Evolutionary conservation across 2,797 vertebrate genomes (phyloP), one percentile per base, ranked within the genome.

Genomic region (Hydrocynus forskahlii): DNA sequence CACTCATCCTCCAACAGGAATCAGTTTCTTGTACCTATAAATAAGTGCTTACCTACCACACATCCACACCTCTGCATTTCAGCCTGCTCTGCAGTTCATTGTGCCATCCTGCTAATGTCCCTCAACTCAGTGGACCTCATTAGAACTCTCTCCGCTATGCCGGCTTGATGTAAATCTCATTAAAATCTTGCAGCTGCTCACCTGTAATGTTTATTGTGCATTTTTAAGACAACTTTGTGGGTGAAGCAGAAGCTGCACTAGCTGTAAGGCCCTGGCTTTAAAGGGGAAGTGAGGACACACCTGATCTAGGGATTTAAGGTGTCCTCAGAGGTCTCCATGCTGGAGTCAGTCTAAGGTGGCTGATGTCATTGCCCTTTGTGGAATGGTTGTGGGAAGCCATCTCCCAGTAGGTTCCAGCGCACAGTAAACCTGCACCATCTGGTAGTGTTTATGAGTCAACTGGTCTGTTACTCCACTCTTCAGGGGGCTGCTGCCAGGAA

Each of bases 61-160:
- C 62, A 52, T 35, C 45, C 67, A 38, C 75, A 62, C 43, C 43
- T 80, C 43, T 60, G 67, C 54, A 45, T 43, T 74, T 76, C 76
- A 17, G 35, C 62, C 19, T 6, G 57, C 17, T 57, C 17, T 68
- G 66, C 66, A n/a, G 13, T 54, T 52, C 29, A 68, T 19, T 40
- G 69, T 52, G 29, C 66, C 66, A 81, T 76, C 68, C 48, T 76
- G 40, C 52, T 23, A 57, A 52, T 75, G 43, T 48, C 38, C 71
- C 66, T 59, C 48, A 69, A 83, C 86, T 85, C 70, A 62, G 67
- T 40, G 83, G 79, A 83, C 50, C 81, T 85, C 83, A 83, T 86
- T 86, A 89, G 80, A 40, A 71, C 67, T 68, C 72, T n/a, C 66
- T 76, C 80, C 64, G 50, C 75, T 83, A 52, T 77, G 60, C 63